Evolutionary conservation across 2,113 vertebrate species (phyloP), one percentile per base, ranked within the genome.

Genomic region (Corythoichthys intestinalis): DNA sequence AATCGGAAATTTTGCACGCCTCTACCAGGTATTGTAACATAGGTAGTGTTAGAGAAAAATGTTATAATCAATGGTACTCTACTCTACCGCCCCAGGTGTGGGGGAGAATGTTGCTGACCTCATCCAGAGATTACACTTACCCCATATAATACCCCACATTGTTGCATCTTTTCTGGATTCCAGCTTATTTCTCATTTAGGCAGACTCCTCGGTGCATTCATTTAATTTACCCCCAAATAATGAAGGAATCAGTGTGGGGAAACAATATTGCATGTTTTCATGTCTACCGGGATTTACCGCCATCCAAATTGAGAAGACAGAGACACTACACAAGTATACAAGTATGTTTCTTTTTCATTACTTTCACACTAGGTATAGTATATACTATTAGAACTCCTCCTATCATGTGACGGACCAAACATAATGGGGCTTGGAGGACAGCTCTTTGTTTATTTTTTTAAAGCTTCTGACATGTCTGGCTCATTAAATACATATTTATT

Each of bases 221-320:
- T 88, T 88, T 85, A 73, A 74, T 82, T 85, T 77, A 65, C 62
- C 46, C 54, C 20, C 61, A 79, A 82, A 85, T 85, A 81, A 78
- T 73, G 74, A 79, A 79, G 57, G 76, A 83, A 72, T 77, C 63
- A 63, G 73, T 17, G 49, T 65, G 47, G 67, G 35, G 14, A 66
- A 71, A 74, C 20, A 74, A 60, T 67, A 73, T 73, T 44, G 41
- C 9, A 1, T 44, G 6, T 69, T 58, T 66, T 64, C 54, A 65
- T 63, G 67, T 65, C 72, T 71, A 66, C 67, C 75, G 63, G 74
- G 73, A 75, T 67, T 53, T 58, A 20, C 61, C 57, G 73, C 53
- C 66, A 50, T 72, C 50, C 73, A 70, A 69, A 70, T 28, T 6
- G 20, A 60, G 37, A 65, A 39, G 59, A 74, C 63, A 67, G 59